Evolutionary conservation across 2,113 vertebrate species (phyloP).

Genomic region (Notarius lentiginosus): DNA sequence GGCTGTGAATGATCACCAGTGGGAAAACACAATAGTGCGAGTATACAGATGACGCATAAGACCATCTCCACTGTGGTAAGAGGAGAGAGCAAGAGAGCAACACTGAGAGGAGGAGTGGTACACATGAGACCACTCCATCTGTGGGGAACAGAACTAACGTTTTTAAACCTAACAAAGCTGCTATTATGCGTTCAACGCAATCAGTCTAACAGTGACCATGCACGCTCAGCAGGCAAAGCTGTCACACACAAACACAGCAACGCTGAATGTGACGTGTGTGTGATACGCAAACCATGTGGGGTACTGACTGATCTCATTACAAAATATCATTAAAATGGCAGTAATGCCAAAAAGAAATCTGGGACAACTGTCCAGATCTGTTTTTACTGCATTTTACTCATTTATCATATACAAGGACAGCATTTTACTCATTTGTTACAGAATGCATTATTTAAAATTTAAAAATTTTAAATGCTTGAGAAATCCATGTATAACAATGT

Average conservation of each 20-base stretch:
- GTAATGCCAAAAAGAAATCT: background rate
- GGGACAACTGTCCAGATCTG: background rate
- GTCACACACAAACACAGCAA: background rate
- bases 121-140: conserved; percentile 27
- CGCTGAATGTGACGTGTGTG: background rate
- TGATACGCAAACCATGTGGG: background rate
- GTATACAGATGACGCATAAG: conserved; percentile 34
- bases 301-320: background rate
- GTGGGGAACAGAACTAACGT: conserved; percentile 11
- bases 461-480: background rate
- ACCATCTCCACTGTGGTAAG: background rate
- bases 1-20: conserved; percentile 28
- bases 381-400: background rate
- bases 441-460: background rate
- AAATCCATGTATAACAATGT: background rate
- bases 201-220: conserved; percentile 6
- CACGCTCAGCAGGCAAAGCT: background rate
- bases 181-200: conserved; percentile 5
- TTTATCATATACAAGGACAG: background rate
- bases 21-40: conserved; percentile 28
- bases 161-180: conserved; percentile 31
- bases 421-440: background rate
- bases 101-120: conserved; percentile 16
- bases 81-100: conserved; percentile 7
- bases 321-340: background rate